Percentiles rank a stretch among this genome's conserved stretches.
These are phyloP conservation scores for Lycocerus yunnanus DNA, from an alignment of 2,888 invertebrate genomes.

Conservation along the genomic window DNA sequence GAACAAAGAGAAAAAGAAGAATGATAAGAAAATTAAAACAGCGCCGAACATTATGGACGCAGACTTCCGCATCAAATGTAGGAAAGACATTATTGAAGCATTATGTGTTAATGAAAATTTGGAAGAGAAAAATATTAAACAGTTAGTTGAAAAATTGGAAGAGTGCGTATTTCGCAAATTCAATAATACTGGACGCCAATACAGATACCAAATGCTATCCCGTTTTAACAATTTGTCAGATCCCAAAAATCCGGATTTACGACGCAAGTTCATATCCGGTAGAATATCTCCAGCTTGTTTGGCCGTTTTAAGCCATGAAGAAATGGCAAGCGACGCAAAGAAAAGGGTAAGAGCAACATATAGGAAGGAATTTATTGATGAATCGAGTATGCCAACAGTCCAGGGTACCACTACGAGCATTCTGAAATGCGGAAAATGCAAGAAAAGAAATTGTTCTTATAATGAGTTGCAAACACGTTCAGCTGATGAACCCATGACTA, in stretches of 20 bases:
- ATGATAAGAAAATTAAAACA: no score
- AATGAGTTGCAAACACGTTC: no score
- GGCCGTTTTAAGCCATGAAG: not conserved
- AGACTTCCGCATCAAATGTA: no score
- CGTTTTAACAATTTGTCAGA: not conserved
- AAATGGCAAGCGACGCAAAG: not conserved
- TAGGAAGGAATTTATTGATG: not conserved
- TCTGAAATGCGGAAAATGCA: no score
- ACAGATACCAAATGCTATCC: not conserved
- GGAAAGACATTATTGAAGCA: no score
- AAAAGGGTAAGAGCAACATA: not conserved
- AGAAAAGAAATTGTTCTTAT: no score
- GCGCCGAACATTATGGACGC: no score
- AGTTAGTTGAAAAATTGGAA: not conserved
- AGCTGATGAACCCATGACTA: no score
- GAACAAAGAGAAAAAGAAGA: no score
- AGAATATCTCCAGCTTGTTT: not conserved
- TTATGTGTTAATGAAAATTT: no score
- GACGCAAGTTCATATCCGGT: not conserved
- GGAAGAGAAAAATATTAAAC: not conserved
- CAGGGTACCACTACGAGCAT: no score
- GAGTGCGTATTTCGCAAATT: not conserved
- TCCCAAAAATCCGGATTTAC: not conserved
- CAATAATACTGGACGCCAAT: not conserved
- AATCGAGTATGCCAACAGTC: no score